Percentiles rank a stretch among this genome's conserved stretches.
Conservation (phyloP, 2,888 invertebrate species). For the Chesias legatella region DNA sequence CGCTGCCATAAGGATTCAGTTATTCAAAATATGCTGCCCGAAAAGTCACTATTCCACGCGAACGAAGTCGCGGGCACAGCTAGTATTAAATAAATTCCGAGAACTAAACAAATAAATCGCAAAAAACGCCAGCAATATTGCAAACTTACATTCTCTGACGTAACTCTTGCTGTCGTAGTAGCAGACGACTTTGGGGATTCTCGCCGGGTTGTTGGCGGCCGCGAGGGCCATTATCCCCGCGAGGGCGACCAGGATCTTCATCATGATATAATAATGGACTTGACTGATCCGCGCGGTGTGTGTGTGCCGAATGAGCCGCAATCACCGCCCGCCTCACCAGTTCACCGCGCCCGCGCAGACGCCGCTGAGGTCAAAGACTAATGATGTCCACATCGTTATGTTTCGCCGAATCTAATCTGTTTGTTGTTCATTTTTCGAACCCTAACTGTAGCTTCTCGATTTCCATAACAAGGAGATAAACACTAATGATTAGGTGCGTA, state of each 20-base stretch:
- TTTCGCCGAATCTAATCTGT: conserved; percentile 47
- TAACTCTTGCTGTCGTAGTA: conserved; percentile 86
- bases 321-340: conserved; percentile 32
- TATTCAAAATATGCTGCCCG: too few species aligned
- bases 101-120: conserved; percentile 16
- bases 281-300: conserved; percentile 57
- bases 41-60: too few species aligned
- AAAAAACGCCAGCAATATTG: conserved; percentile 42
- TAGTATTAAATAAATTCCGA: conserved; percentile 27
- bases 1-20: too few species aligned
- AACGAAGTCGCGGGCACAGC: too few species aligned
- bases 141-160: conserved; percentile 83
- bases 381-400: conserved; percentile 39
- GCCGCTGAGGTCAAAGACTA: conserved; percentile 55
- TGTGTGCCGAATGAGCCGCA: conserved; percentile 59
- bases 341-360: conserved; percentile 34
- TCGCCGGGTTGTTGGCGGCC: conserved; percentile 50
- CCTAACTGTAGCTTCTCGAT: conserved; percentile 7
- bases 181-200: conserved; percentile 82
- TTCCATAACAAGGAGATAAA: conserved; percentile 9
- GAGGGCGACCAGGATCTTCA: conserved; percentile 53
- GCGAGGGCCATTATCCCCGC: conserved; percentile 56
- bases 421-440: conserved; percentile 29
- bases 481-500: neutral
- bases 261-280: conserved; percentile 35